Percentiles rank a stretch among this genome's conserved stretches.
Evolutionary conservation across 2,113 vertebrate species (phyloP).

Genomic region (Lepisosteus oculatus): DNA sequence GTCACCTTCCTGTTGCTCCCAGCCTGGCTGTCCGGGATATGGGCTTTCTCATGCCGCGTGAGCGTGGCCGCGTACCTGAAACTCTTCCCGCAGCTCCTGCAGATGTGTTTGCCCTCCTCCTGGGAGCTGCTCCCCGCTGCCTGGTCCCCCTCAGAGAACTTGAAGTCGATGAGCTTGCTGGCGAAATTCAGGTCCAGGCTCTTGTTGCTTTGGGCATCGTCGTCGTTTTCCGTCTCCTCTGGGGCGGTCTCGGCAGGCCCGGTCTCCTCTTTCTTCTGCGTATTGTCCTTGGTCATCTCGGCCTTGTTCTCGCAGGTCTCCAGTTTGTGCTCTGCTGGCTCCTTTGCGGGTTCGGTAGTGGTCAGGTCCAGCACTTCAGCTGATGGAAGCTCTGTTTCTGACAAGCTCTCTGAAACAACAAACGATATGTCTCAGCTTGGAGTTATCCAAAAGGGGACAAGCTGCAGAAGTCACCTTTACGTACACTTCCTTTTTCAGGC

Average conservation of each 20-base stretch:
- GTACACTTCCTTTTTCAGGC: too few relatives aligned
- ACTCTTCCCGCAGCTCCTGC: slow-evolving; percentile 81
- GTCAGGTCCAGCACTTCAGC: slow-evolving; percentile 71
- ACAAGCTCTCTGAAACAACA: slow-evolving; percentile 77
- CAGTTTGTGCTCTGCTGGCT: not conserved
- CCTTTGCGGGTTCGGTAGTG: slow-evolving; percentile 38
- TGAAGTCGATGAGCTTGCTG: slow-evolving; percentile 92
- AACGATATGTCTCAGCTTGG: not conserved
- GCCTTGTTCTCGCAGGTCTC: slow-evolving; percentile 17
- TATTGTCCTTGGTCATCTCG: slow-evolving; percentile 26
- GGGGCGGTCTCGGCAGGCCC: slow-evolving; percentile 10
- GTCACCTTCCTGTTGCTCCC: slow-evolving; percentile 44
- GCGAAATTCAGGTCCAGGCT: slow-evolving; percentile 93
- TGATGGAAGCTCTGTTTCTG: slow-evolving; percentile 64
- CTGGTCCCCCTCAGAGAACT: slow-evolving; percentile 67
- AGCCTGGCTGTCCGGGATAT: slow-evolving; percentile 62
- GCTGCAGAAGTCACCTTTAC: too few relatives aligned
- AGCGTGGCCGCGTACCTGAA: slow-evolving; percentile 92
- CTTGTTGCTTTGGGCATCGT: slow-evolving; percentile 88
- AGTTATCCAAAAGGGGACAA: too few relatives aligned
- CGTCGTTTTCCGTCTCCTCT: slow-evolving; percentile 38
- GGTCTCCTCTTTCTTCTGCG: slow-evolving; percentile 37
- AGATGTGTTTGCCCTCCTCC: slow-evolving; percentile 78
- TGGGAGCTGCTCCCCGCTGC: slow-evolving; percentile 39
- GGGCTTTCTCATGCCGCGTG: slow-evolving; percentile 84